Evolutionary conservation across 1,140 invertebrate species (phyloP).

Genomic region (Hypothenemus hampei): DNA sequence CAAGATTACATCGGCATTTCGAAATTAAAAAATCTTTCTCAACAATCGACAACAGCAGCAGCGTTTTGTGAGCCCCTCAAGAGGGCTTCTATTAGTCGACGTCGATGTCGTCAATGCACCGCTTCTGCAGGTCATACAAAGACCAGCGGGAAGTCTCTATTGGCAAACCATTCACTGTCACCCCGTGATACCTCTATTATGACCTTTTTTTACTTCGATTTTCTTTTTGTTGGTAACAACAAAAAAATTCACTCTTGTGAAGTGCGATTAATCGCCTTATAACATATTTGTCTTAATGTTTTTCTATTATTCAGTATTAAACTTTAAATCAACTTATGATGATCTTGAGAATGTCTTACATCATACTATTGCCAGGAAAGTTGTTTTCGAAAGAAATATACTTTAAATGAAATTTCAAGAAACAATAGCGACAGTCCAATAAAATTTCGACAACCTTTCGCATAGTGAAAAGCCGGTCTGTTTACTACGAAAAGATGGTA

Average conservation of each 20-base stretch:
- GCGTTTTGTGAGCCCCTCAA: no score
- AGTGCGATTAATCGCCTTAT: constrained; percentile 21
- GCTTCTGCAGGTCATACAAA: constrained; percentile 33
- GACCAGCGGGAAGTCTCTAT: constrained; percentile 35
- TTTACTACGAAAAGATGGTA: no score
- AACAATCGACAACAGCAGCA: constrained; percentile 37
- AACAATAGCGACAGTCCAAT: no score
- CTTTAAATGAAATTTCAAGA: no score
- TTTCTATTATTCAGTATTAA: no score
- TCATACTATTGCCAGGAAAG: no score
- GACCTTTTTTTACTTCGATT: constrained; percentile 40
- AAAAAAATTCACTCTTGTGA: constrained; percentile 23
- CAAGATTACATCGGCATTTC: constrained; percentile 38
- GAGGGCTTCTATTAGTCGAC: constrained; percentile 24
- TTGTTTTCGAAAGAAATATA: no score
- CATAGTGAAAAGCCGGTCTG: no score
- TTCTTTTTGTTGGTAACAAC: constrained; percentile 31
- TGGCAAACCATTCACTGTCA: constrained; percentile 36
- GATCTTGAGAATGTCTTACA: no score
- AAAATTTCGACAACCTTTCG: no score
- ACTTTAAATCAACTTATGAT: background rate
- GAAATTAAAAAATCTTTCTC: constrained; percentile 39
- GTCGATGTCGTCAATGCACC: constrained; percentile 40
- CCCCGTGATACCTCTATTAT: constrained; percentile 40
- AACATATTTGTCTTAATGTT: constrained; percentile 4